These are phyloP conservation scores for Shargacucullia verbasci DNA, from an alignment of 2,888 invertebrate species.

Conservation along the genomic window DNA sequence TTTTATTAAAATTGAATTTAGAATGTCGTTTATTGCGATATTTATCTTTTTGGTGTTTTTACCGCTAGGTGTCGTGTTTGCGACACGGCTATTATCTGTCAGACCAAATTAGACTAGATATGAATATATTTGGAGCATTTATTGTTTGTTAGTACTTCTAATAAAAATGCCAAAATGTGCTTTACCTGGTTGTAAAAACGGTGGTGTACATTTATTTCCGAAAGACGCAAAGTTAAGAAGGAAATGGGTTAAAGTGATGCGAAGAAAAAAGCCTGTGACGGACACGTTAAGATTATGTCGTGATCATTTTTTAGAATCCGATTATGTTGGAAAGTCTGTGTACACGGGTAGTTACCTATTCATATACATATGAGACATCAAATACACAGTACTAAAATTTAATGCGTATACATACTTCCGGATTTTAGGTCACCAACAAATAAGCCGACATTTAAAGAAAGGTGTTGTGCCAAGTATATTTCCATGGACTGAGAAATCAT, in stretches of 20 bases:
- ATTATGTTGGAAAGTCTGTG: not conserved
- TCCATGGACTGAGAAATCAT: constrained; percentile 23
- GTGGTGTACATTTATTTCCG: constrained; percentile 1
- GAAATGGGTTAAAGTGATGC: constrained; percentile 2
- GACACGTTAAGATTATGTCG: constrained; percentile 19
- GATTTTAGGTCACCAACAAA: not conserved
- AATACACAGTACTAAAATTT: too few relatives aligned
- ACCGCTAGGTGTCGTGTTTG: too few relatives aligned
- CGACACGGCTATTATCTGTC: constrained; percentile 3
- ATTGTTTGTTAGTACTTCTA: too few relatives aligned
- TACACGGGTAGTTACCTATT: too few relatives aligned
- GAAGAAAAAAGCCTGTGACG: constrained; percentile 5
- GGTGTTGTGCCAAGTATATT: constrained; percentile 32
- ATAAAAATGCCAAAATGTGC: not conserved
- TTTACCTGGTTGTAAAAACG: not conserved
- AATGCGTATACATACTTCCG: too few relatives aligned
- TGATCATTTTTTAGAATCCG: constrained; percentile 5
- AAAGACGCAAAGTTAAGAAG: not conserved
- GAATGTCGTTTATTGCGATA: too few relatives aligned
- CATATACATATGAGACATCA: too few relatives aligned
- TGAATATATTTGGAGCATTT: too few relatives aligned
- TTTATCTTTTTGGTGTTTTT: too few relatives aligned
- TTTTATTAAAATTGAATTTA: too few relatives aligned
- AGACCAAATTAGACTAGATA: too few relatives aligned
- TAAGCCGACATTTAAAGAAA: constrained; percentile 33